Evolutionary conservation across 2,113 vertebrate genomes (phyloP), one percentile per base, ranked within the genome.

Genomic region (Centropus bengalensis): DNA sequence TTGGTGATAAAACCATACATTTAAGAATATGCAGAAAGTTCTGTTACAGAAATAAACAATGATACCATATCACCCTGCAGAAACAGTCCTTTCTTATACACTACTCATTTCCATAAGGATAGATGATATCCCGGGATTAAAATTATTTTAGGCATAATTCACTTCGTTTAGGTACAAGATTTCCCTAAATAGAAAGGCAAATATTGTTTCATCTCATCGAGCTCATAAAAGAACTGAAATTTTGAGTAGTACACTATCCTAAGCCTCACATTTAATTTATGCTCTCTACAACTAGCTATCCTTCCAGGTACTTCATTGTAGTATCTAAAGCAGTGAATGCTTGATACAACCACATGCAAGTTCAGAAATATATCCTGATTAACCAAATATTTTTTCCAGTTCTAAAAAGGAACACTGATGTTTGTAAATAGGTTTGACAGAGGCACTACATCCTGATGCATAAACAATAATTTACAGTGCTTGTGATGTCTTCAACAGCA

Each of bases 401-500:
- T 86, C 40, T 85, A 91, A 82, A 90, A 81, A 88, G 49, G 42
- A 93, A 45, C 66, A 74, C 6, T 40, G 70, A 58, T 71, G 42
- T 94, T 85, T 90, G 64, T 71, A 86, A 85, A 82, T 88, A 73
- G 22, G 7, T 56, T 93, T 97, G 89, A 90, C 88, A 91, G 73
- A 64, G 58, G 44, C 79, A 85, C 89, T 96, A 82, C 51, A 56
- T 95, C n/a, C 24, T 87, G 82, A 96, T 77, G 93, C 27, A 80
- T 64, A 95, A 96, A 91, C 38, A 96, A 67, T 85, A 91, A 96
- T 94, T 96, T 93, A 66, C 74, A 80, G 81, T 89, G 52, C 74
- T 83, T 96, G 47, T 94, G 95, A 96, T 94, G 91, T 90, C 86
- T 81, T 79, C 0, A 32, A 88, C 87, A 90, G 78, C 56, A 36